These are phyloP conservation scores for Hapalemur alaotrensis DNA, from an alignment of 2,797 vertebrate genomes.

Conservation along the genomic window DNA sequence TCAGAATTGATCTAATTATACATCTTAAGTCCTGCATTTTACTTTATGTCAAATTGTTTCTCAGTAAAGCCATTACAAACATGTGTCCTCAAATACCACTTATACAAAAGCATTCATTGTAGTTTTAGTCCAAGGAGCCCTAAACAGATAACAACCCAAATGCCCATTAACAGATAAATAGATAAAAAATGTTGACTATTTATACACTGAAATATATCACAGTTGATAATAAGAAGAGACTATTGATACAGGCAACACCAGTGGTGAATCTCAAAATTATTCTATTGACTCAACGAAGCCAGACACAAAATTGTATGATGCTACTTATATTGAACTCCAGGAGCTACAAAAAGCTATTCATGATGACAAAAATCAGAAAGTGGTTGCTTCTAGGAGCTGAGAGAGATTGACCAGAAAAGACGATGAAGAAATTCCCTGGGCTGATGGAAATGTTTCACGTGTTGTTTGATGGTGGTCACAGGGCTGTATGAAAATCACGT, in stretches of 20 bases:
- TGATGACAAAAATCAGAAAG: neutral
- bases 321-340: neutral
- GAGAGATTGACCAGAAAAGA: neutral
- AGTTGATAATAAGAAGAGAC: neutral
- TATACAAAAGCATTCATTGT: neutral
- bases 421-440: too few species aligned
- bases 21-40: neutral
- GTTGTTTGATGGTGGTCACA: neutral
- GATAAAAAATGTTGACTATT: neutral
- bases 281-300: too few species aligned
- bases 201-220: neutral
- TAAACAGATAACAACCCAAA: neutral
- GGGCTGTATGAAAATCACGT: too few species aligned
- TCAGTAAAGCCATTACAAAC: neutral
- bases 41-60: neutral
- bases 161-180: neutral
- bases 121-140: neutral
- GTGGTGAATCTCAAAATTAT: neutral
- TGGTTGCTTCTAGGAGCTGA: neutral
- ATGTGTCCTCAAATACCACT: neutral
- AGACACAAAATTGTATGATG: fast-evolving
- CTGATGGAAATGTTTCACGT: neutral
- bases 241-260: neutral
- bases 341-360: neutral
- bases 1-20: neutral